Evolutionary conservation across 2,888 invertebrate species (phyloP).

Genomic region (Phrixothrix hirtus): DNA sequence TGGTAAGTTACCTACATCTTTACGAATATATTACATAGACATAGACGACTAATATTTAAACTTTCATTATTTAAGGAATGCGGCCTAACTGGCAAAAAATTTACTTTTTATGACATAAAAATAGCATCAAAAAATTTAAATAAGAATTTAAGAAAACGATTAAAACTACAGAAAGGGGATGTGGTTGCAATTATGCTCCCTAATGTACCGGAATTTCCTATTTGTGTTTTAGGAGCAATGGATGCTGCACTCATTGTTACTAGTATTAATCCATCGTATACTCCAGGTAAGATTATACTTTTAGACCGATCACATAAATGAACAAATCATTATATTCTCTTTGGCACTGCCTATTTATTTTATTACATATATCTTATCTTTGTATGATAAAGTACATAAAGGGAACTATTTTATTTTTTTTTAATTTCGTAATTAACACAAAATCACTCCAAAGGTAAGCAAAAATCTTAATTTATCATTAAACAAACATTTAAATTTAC

Average conservation of each 20-base stretch:
- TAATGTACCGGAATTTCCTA: slow-evolving; percentile 74
- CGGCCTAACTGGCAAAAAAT: slow-evolving; percentile 69
- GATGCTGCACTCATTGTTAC: slow-evolving; percentile 73
- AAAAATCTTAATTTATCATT: too few relatives aligned
- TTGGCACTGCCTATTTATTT: too few relatives aligned
- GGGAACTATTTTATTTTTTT: too few relatives aligned
- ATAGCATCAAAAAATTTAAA: slow-evolving; percentile 65
- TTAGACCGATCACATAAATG: too few relatives aligned
- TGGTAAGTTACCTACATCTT: slow-evolving; percentile 60
- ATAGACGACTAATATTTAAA: neutral
- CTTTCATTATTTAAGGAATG: slow-evolving; percentile 65
- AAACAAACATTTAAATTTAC: too few relatives aligned
- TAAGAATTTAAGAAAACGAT: slow-evolving; percentile 61
- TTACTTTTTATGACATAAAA: slow-evolving; percentile 70
- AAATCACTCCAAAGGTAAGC: too few relatives aligned
- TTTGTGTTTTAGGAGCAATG: slow-evolving; percentile 67
- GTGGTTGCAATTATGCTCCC: slow-evolving; percentile 72
- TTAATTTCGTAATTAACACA: too few relatives aligned
- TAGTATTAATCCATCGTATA: slow-evolving; percentile 76
- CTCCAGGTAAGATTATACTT: slow-evolving; percentile 38
- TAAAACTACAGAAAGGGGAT: slow-evolving; percentile 68
- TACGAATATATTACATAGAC: neutral
- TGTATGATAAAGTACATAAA: too few relatives aligned
- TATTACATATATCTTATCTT: too few relatives aligned
- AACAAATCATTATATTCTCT: too few relatives aligned